Conservation (phyloP, 2,113 vertebrate genomes). For the Cathartes aura region DNA sequence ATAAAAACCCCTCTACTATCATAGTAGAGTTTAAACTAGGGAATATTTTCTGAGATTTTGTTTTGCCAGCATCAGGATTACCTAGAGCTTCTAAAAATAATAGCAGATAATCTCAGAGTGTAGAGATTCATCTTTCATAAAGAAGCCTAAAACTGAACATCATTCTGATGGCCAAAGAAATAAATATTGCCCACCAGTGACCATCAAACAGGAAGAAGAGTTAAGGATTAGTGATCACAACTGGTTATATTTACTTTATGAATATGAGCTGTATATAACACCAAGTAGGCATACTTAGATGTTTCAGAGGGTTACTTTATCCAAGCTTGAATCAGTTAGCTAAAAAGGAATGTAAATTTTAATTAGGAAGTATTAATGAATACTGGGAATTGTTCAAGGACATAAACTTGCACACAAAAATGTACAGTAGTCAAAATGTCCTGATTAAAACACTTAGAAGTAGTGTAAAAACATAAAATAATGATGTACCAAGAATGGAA, state of each 20-base stretch:
- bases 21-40: neutral
- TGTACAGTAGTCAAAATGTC: neutral
- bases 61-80: neutral
- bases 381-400: slow-evolving; percentile 28
- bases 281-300: neutral
- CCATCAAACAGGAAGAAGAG: neutral
- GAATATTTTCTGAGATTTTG: neutral
- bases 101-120: neutral
- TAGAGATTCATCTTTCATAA: neutral
- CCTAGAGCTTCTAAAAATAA: neutral
- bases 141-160: neutral
- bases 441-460: neutral
- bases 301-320: neutral
- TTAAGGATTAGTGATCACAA: neutral
- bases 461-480: neutral
- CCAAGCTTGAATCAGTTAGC: neutral
- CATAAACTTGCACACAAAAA: neutral
- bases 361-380: slow-evolving; percentile 14
- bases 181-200: neutral
- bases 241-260: neutral
- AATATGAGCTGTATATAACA: neutral
- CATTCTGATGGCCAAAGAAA: neutral
- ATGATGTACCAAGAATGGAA: neutral
- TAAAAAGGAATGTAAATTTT: slow-evolving; percentile 2
- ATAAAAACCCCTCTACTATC: neutral